Percentiles rank a stretch among this genome's conserved stretches.
These are phyloP conservation scores for Corydoras sp. DNA, from an alignment of 2,113 vertebrate genomes.

Conservation along the genomic window DNA sequence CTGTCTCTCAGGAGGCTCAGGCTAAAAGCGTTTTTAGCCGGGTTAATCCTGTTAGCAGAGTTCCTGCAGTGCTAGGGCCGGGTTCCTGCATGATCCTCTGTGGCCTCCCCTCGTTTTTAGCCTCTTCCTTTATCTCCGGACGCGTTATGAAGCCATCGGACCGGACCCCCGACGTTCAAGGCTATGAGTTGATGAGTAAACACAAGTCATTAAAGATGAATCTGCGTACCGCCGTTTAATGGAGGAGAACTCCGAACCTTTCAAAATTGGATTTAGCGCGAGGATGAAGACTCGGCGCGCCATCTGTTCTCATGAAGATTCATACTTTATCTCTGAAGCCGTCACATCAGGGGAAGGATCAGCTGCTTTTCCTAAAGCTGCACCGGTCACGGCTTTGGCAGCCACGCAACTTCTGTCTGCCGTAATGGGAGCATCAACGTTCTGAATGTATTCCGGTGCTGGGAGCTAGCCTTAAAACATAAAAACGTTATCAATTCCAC, in stretches of 20 bases:
- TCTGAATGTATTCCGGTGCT: too few relatives aligned
- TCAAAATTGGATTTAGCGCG: conserved; percentile 13
- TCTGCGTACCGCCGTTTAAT: background rate
- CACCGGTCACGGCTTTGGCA: background rate
- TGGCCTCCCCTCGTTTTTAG: conserved; percentile 5
- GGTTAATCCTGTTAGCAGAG: conserved; percentile 63
- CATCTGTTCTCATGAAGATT: conserved; percentile 25
- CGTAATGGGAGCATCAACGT: too few relatives aligned
- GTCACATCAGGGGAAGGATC: background rate
- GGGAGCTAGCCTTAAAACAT: too few relatives aligned
- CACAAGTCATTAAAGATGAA: too few relatives aligned
- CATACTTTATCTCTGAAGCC: conserved; percentile 14
- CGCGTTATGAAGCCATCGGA: conserved; percentile 6
- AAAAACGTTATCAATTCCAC: too few relatives aligned
- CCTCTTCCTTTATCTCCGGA: background rate
- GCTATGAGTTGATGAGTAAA: too few relatives aligned
- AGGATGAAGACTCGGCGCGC: conserved; percentile 17
- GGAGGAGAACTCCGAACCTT: background rate
- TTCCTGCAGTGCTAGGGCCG: conserved; percentile 38
- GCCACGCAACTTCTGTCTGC: background rate
- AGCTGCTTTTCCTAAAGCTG: conserved; percentile 6
- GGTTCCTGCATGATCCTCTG: conserved; percentile 19
- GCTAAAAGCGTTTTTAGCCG: conserved; percentile 36
- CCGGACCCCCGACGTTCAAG: conserved; percentile 9
- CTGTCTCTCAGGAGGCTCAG: conserved; percentile 9